Evolutionary conservation across 2,888 invertebrate genomes (phyloP).

Genomic region (Xylocampa areola): DNA sequence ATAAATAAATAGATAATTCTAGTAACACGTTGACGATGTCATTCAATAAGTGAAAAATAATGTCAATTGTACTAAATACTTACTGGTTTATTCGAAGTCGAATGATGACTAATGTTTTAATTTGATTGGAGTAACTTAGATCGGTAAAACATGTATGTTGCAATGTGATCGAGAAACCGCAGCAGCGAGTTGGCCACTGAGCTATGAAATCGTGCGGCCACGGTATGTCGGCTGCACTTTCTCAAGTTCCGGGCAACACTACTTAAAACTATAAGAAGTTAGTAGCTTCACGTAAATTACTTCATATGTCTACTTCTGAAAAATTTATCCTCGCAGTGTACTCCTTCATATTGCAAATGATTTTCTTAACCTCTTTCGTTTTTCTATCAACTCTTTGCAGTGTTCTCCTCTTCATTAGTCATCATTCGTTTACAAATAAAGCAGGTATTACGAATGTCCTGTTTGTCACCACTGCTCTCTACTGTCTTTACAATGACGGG

Average conservation of each 20-base stretch:
- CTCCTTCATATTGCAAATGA: background rate
- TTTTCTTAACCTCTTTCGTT: too few species aligned
- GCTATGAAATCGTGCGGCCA: constrained; percentile 85
- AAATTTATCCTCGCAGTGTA: background rate
- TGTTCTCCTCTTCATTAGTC: too few species aligned
- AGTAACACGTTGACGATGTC: too few species aligned
- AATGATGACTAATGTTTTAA: constrained; percentile 33
- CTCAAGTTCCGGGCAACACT: constrained; percentile 71
- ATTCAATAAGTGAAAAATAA: too few species aligned
- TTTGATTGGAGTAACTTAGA: constrained; percentile 41
- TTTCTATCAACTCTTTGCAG: too few species aligned
- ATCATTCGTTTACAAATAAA: too few species aligned
- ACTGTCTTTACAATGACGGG: too few species aligned
- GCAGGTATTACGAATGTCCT: too few species aligned
- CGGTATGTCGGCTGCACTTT: constrained; percentile 85
- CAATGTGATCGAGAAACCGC: constrained; percentile 80
- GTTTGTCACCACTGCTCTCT: too few species aligned
- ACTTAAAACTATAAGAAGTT: constrained; percentile 32
- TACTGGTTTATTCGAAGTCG: background rate
- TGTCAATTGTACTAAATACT: too few species aligned
- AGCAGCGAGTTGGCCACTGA: constrained; percentile 79
- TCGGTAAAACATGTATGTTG: constrained; percentile 62
- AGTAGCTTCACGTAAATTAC: constrained; percentile 25
- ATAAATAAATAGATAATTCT: too few species aligned
- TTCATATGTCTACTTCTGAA: background rate